Percentiles rank a stretch among this genome's conserved stretches.
Conservation (phyloP, 1,140 invertebrate species). For the Helicoverpa zea region DNA sequence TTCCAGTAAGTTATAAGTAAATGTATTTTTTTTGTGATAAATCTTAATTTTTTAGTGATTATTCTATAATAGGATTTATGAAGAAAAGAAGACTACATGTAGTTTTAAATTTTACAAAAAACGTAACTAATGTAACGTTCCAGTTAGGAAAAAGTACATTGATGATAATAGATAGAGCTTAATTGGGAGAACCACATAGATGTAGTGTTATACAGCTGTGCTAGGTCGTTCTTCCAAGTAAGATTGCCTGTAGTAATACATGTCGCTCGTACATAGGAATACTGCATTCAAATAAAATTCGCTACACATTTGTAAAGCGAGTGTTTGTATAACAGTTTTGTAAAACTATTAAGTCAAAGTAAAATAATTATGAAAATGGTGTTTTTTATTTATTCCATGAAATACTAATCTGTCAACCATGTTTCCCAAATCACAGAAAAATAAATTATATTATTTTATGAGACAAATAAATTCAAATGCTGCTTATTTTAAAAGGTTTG, state of each 20-base stretch:
- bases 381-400: constrained; percentile 33
- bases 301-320: constrained; percentile 79
- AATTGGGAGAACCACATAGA: neutral
- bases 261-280: constrained; percentile 42
- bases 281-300: constrained; percentile 56
- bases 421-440: too few relatives aligned
- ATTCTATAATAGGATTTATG: constrained; percentile 37
- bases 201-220: neutral
- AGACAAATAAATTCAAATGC: too few relatives aligned
- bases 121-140: constrained; percentile 27
- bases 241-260: constrained; percentile 25
- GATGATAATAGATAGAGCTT: neutral
- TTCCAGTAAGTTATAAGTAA: constrained; percentile 47
- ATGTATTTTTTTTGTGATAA: constrained; percentile 49
- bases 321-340: constrained; percentile 82
- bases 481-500: too few relatives aligned
- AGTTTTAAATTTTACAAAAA: constrained; percentile 44
- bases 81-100: constrained; percentile 41
- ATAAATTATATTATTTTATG: too few relatives aligned
- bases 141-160: constrained; percentile 20
- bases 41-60: constrained; percentile 43
- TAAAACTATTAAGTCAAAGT: constrained; percentile 72
- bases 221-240: neutral
- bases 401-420: too few relatives aligned
- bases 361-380: constrained; percentile 71